Conservation (phyloP, 2,797 vertebrate species). For the Girardinus metallicus region DNA sequence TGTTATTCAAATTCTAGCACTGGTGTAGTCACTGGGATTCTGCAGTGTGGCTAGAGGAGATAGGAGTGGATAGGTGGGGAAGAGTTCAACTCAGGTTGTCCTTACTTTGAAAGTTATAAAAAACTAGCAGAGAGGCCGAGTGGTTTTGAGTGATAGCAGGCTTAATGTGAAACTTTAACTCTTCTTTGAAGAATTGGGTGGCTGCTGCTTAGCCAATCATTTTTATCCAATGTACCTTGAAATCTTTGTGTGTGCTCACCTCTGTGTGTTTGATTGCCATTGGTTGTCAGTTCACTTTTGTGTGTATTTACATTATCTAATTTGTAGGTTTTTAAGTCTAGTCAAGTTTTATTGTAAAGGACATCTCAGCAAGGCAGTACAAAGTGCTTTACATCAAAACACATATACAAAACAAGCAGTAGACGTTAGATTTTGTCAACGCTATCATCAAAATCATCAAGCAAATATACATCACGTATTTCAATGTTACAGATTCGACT, state of each 20-base stretch:
- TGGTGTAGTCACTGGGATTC: conserved; percentile 27
- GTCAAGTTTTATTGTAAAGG: no score
- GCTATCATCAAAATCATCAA: no score
- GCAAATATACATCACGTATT: no score
- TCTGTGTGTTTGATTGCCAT: background rate
- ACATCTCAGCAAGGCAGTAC: no score
- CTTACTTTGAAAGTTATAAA: conserved; percentile 32
- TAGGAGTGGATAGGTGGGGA: conserved; percentile 5
- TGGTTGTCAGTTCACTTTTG: background rate
- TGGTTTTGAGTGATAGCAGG: conserved; percentile 56
- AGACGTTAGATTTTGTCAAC: no score
- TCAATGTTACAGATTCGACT: no score
- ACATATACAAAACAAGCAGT: no score
- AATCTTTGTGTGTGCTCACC: background rate
- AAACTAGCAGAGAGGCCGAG: conserved; percentile 32
- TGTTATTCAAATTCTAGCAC: conserved; percentile 31
- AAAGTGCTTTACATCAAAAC: no score
- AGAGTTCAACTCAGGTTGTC: conserved; percentile 53
- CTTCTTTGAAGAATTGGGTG: conserved; percentile 42
- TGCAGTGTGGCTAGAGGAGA: conserved; percentile 27
- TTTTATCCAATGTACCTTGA: background rate
- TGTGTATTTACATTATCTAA: background rate
- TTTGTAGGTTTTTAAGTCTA: background rate
- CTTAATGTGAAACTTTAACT: conserved; percentile 48
- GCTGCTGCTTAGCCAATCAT: conserved; percentile 43